Percentiles rank a stretch among this genome's conserved stretches.
phyloP scores from a whole-genome alignment of 2,888 invertebrate genomes.

The Chymomyza amoena region DNA sequence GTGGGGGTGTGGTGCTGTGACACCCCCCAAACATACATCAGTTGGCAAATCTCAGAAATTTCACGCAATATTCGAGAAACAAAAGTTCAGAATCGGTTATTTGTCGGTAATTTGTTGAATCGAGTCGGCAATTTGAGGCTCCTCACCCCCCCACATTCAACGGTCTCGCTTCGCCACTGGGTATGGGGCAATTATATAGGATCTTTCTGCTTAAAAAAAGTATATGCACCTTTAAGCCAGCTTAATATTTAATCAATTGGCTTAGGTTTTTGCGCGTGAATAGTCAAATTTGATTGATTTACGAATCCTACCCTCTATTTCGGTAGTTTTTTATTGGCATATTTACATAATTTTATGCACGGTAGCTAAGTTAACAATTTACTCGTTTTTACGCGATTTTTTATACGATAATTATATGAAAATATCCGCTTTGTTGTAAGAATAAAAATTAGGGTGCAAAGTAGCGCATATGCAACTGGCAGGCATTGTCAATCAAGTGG shows the following conservation, averaged over 20 bases:
- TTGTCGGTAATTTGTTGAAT: no score
- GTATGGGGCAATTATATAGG: no score
- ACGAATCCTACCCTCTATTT: slow-evolving; percentile 18
- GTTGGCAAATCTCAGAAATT: no score
- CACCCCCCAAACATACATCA: no score
- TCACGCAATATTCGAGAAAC: no score
- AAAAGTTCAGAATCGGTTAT: no score
- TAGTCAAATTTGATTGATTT: slow-evolving; percentile 45
- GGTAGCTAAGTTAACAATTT: slow-evolving; percentile 1
- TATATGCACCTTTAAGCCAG: no score
- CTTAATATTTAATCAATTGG: slow-evolving; percentile 23
- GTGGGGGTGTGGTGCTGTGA: no score
- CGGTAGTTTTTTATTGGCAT: not conserved
- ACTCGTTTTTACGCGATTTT: slow-evolving; percentile 27
- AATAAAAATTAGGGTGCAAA: not conserved
- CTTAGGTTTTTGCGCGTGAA: slow-evolving; percentile 31
- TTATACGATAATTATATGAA: slow-evolving; percentile 14
- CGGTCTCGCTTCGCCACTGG: no score
- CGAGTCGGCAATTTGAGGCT: no score
- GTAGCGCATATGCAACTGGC: not conserved
- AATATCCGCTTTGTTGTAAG: slow-evolving; percentile 6
- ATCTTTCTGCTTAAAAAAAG: no score
- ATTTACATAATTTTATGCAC: slow-evolving; percentile 48
- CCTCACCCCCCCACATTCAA: no score
- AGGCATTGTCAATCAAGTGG: not conserved